Base-by-base conservation (phyloP, 2,113 vertebrate genomes). In the Oreochromis aureus region DNA sequence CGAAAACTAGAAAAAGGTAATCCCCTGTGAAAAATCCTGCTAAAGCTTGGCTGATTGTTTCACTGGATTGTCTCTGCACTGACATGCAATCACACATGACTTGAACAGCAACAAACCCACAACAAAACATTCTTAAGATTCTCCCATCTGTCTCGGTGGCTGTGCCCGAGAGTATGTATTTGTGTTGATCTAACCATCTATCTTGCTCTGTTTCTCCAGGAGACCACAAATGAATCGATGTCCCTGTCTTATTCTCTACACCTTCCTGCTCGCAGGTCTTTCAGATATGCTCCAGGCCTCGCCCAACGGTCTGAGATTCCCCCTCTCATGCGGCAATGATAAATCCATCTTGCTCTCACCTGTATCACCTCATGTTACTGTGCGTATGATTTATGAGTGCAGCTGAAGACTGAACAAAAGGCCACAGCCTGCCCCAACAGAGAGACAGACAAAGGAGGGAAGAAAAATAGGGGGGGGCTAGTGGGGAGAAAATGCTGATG, bases 371-470 rank as follows among this genome's bases (percentile, higher is more conserved):
- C 69, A 81, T 78, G 22, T 80, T 83, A 55, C 82, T 73, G 84
- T 54, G 86, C n/a, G 7, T 86, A 86, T 95, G 94, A 96, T 94
- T 95, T 95, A 95, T 93, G 92, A 90, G 88, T 86, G 80, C 19
- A 41, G 56, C 88, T 86, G 86, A 91, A 39, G 88, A 81, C 84
- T 48, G 89, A 91, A 92, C 91, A 94, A 93, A 92, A 92, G 90
- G 93, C 90, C 87, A 80, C 48, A 55, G 87, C 51, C 73, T 53
- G 79, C 73, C 66, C 86, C 80, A 30, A 76, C 82, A 81, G 78
- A 69, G 80, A 84, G 81, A 87, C 51, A 81, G 56, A 90, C 83
- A 86, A 48, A 71, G 56, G n/a, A 16, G 53, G 18, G 24, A 55
- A 41, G 46, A 56, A 59, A 11, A n/a, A 3, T 19, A 10, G 48